phyloP scores from a whole-genome alignment of 2,888 invertebrate genomes.

The Chloroclysta siterata region DNA sequence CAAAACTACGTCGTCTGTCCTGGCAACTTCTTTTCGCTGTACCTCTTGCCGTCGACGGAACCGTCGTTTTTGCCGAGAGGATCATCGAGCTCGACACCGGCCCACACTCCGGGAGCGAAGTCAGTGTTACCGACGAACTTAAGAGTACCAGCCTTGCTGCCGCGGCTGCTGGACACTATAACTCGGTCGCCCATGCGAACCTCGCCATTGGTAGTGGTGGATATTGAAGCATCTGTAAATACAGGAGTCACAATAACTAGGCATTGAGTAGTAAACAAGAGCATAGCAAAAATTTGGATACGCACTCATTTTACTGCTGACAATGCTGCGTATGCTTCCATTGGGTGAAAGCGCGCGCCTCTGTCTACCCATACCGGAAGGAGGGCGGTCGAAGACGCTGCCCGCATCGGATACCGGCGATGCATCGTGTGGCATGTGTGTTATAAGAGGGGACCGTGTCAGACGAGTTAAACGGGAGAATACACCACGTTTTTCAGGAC shows the following conservation, averaged over 20 bases:
- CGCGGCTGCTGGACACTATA: constrained; percentile 93
- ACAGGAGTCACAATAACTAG: constrained; percentile 1
- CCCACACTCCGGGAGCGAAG: constrained; percentile 97
- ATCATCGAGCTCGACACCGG: constrained; percentile 97
- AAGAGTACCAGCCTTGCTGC: constrained; percentile 94
- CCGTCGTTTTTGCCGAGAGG: constrained; percentile 98
- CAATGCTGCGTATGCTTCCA: constrained; percentile 79
- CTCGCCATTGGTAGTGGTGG: constrained; percentile 83
- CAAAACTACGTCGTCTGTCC: background rate
- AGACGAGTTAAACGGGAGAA: constrained; percentile 95
- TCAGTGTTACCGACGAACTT: constrained; percentile 94
- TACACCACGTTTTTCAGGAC: constrained; percentile 95
- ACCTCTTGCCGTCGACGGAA: constrained; percentile 96
- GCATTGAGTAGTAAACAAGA: background rate
- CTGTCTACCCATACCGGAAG: constrained; percentile 73
- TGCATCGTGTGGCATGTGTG: constrained; percentile 79
- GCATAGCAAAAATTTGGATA: constrained; percentile 21
- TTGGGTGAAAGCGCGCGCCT: constrained; percentile 78
- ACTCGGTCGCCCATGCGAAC: constrained; percentile 95
- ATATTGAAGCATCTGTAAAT: constrained; percentile 73
- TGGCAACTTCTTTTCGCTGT: constrained; percentile 32
- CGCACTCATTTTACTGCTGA: constrained; percentile 84
- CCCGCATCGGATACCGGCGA: constrained; percentile 79
- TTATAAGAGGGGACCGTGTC: constrained; percentile 88
- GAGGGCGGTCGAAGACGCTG: constrained; percentile 78